Conservation (phyloP, 2,797 vertebrate species). For the Melanotaenia maccullochi region DNA sequence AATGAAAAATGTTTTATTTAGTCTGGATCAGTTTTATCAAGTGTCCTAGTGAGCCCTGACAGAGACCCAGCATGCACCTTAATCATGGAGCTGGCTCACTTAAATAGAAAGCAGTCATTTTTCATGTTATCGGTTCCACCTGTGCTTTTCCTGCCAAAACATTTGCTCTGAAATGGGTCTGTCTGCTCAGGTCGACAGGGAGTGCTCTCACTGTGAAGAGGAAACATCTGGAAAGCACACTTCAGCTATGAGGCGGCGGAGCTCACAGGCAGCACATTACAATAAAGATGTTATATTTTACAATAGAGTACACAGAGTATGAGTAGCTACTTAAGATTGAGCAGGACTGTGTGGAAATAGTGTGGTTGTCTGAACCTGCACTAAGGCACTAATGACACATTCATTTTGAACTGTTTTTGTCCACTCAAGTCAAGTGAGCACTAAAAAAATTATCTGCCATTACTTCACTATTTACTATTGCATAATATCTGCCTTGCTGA, state of each 20-base stretch:
- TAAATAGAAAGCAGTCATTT: slow-evolving; percentile 10
- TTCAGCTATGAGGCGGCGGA: not conserved
- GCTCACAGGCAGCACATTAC: not conserved
- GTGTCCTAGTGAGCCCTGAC: slow-evolving; percentile 6
- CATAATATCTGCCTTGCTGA: not conserved
- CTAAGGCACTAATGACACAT: slow-evolving; percentile 2
- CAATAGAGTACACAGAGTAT: not conserved
- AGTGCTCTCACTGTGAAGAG: slow-evolving; percentile 15
- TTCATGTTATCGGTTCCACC: slow-evolving; percentile 17
- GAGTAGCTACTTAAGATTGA: not conserved
- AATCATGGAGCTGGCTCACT: not conserved
- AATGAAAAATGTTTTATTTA: slow-evolving; percentile 15
- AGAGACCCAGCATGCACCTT: not conserved
- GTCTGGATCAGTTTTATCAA: slow-evolving; percentile 17
- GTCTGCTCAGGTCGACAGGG: not conserved
- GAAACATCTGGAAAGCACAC: not conserved
- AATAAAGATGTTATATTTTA: not conserved
- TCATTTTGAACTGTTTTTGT: not conserved
- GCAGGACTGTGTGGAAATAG: not conserved
- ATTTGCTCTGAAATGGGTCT: not conserved
- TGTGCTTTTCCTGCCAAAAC: slow-evolving; percentile 5
- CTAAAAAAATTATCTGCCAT: slow-evolving; percentile 15
- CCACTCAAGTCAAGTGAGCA: not conserved
- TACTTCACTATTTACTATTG: slow-evolving; percentile 4
- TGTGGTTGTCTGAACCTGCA: not conserved